phyloP scores from a whole-genome alignment of 2,113 vertebrate genomes.

The Prunella himalayana region DNA sequence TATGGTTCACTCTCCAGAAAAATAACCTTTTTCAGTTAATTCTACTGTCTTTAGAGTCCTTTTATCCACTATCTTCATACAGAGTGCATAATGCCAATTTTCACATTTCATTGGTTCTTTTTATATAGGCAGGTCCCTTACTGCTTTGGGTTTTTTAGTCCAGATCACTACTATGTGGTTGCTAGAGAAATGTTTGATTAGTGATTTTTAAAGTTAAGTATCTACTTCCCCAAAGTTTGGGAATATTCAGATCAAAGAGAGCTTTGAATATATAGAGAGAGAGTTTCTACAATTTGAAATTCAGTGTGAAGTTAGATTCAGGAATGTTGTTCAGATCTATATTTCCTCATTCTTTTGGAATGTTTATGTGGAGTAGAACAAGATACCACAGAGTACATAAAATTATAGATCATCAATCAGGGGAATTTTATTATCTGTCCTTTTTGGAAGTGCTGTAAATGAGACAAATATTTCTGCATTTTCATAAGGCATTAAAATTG shows the following conservation, averaged over 20 bases:
- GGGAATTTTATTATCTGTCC: conserved; percentile 31
- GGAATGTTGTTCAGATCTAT: neutral
- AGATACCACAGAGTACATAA: conserved; percentile 2
- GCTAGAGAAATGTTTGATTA: neutral
- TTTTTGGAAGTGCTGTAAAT: conserved; percentile 54
- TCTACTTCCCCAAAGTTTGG: neutral
- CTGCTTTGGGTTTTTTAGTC: neutral
- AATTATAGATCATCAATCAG: conserved; percentile 26
- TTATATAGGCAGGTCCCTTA: neutral
- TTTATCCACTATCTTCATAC: neutral
- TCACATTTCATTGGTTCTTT: neutral
- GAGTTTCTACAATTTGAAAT: neutral
- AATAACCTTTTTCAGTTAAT: neutral
- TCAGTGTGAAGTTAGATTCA: neutral
- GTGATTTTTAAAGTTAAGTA: neutral
- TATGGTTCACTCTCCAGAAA: neutral
- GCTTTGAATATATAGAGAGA: neutral
- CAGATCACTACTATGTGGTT: neutral
- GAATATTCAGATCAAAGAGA: neutral
- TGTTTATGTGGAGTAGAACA: neutral
- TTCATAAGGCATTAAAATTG: conserved; percentile 55
- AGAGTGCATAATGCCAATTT: neutral
- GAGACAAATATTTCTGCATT: conserved; percentile 58
- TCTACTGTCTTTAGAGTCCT: neutral
- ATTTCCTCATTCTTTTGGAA: neutral